A percentile compares a stretch with the other conserved stretches of the same genome.
These are phyloP conservation scores for Thera britannica DNA, from an alignment of 2,888 invertebrate genomes.

Conservation along the genomic window DNA sequence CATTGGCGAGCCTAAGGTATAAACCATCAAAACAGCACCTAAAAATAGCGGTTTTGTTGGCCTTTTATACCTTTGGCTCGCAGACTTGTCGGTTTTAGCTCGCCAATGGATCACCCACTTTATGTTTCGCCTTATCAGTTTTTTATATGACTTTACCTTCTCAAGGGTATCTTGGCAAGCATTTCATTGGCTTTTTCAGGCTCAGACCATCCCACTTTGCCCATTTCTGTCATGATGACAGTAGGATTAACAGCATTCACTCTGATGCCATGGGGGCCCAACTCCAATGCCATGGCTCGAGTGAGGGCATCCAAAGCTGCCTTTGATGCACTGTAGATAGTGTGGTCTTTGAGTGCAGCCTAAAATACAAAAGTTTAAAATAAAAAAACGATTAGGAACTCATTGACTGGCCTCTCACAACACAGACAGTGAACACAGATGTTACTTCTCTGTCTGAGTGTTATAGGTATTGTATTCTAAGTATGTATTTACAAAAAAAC, in stretches of 20 bases:
- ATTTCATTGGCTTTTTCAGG: slow-evolving; percentile 90
- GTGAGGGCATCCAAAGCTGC: slow-evolving; percentile 95
- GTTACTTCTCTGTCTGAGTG: no score
- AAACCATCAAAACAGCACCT: no score
- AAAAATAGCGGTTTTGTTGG: no score
- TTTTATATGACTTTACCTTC: slow-evolving; percentile 84
- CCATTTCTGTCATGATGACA: slow-evolving; percentile 97
- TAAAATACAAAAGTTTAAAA: slow-evolving; percentile 50
- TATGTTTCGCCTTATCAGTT: background rate
- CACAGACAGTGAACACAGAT: no score
- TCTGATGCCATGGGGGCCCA: slow-evolving; percentile 93
- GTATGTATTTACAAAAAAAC: no score
- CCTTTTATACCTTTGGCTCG: no score
- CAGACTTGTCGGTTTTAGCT: no score
- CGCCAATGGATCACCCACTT: no score
- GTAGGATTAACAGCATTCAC: slow-evolving; percentile 97
- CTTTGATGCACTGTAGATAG: slow-evolving; percentile 94
- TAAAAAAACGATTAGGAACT: no score
- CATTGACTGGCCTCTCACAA: no score
- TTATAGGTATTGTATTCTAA: no score
- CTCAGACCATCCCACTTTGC: slow-evolving; percentile 93
- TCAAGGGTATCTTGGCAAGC: slow-evolving; percentile 92
- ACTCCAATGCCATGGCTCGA: slow-evolving; percentile 93
- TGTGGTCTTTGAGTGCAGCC: slow-evolving; percentile 90
- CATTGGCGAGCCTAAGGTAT: no score